Percentiles rank a stretch among this genome's conserved stretches.
Evolutionary conservation across 2,888 invertebrate species (phyloP).

Genomic region (Tiliacea citrago): DNA sequence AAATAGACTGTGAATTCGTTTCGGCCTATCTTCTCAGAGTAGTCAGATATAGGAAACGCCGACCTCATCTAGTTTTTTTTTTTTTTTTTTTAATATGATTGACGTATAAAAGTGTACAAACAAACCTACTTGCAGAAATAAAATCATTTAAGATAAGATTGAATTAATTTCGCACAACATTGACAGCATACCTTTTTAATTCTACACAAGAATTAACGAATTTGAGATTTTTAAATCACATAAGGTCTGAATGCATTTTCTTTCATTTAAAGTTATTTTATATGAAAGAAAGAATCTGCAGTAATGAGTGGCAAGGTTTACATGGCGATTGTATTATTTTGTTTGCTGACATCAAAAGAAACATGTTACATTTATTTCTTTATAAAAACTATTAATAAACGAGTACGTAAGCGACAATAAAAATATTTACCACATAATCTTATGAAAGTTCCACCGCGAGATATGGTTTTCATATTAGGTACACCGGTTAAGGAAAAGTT

Average conservation of each 20-base stretch:
- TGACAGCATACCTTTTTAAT: neutral
- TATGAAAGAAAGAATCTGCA: neutral
- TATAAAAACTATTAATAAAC: slow-evolving; percentile 19
- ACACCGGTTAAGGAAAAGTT: slow-evolving; percentile 31
- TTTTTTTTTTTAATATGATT: no score
- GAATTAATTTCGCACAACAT: no score
- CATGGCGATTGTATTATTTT: neutral
- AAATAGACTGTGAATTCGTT: no score
- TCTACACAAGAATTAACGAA: neutral
- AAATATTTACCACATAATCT: slow-evolving; percentile 37
- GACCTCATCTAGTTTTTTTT: no score
- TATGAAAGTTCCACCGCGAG: slow-evolving; percentile 33
- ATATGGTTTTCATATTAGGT: slow-evolving; percentile 48
- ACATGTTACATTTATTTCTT: neutral
- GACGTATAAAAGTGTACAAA: no score
- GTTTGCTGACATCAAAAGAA: neutral
- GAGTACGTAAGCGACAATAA: slow-evolving; percentile 15
- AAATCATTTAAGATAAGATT: no score
- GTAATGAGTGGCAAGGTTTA: neutral
- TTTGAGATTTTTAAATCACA: neutral
- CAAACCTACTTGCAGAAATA: no score
- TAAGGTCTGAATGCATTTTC: neutral
- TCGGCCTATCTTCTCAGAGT: no score
- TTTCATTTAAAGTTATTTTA: neutral
- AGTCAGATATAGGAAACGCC: no score